Evolutionary conservation across 2,113 vertebrate genomes (phyloP), one percentile per base, ranked within the genome.

Genomic region (Nansenia antarctica): DNA sequence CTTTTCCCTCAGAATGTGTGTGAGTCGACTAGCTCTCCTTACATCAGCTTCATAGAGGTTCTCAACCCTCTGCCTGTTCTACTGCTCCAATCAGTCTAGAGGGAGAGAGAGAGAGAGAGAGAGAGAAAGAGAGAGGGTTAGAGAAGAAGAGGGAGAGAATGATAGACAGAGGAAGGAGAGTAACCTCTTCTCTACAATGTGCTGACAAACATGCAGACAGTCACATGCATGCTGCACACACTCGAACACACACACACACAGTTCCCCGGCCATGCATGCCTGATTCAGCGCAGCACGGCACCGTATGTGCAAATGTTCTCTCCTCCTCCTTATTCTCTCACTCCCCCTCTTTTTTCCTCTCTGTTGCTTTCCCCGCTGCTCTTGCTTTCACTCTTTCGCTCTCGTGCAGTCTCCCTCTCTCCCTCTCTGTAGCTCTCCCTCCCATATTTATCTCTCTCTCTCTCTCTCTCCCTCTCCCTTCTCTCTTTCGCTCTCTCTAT

Each of bases 251-350:
- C 60, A 71, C 67, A 49, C 42, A 35, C 57, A 62, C 68, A 72
- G 58, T 70, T 54, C n/a, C 68, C 69, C 75, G 71, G 67, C 63
- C 74, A 78, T 79, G 79, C 66, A 39, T 81, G 79, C 73, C 53
- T 70, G 70, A 84, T 77, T 72, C 55, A 68, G 69, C 31, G 24
- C 78, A 58, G 65, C 30, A 61, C 74, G 15, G 71, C 53, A 26
- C 45, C 62, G 30, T 78, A 79, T 82, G 77, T 79, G 76, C 77
- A 42, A 72, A 69, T 53, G 67, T 68, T 57, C 60, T 76, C 84
- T 77, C 82, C 60, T 74, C 67, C 32, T 54, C 14, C 27, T 60
- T 60, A 9, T 15, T 34, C 47, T 35, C 53, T 53, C 47, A 57
- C 31, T 59, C 59, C 59, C 77, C 70, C 61, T 42, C 63, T 65